Evolutionary conservation across 1,140 invertebrate genomes (phyloP), one percentile per base, ranked within the genome.

Genomic region (Monochamus saltuarius): DNA sequence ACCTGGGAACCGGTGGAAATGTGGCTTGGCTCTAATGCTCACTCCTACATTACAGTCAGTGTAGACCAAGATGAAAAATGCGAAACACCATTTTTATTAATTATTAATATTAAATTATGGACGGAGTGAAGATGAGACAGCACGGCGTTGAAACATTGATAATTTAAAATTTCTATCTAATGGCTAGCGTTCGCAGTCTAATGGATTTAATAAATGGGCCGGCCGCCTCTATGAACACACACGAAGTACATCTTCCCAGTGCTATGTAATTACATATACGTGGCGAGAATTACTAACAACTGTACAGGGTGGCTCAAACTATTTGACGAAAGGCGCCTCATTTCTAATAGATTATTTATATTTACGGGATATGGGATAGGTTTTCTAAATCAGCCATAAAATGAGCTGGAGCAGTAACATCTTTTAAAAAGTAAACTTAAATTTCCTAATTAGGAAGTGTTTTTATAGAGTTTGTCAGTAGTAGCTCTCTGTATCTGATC

Each of bases 81-180:
- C 45, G 45, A 47, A 47, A 22, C 45, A 47, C 29, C 10, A 47
- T 47, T 47, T 47, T 47, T 47, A 47, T 47, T 47, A 47, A 47
- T 47, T 47, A 47, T 47, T 47, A 29, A 9, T 29, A 29, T 29
- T 47, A 47, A 47, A 47, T 47, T 47, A 47, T 19, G 29, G 45
- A 22, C 45, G 1, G 45, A 47, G 45, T 47, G 19, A n/a, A 47
- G 45, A 47, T 47, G 45, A 47, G 45, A 47, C 45, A 47, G 45
- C 45, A 47, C 4, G 29, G 10, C 45, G 45, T 29, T 47, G 45
- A 47, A 47, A 47, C 45, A 22, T 47, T 47, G 45, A 47, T 47
- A 47, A 19, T 19, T 47, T 29, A 29, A 47, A n/a, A 47, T 47
- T 11, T 47, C 22, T 29, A 6, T 19, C 19, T 47, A 47, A 47